Percentiles rank a stretch among this genome's conserved stretches.
Evolutionary conservation across 2,113 vertebrate genomes (phyloP).

Genomic region (Caloenas nicobarica): DNA sequence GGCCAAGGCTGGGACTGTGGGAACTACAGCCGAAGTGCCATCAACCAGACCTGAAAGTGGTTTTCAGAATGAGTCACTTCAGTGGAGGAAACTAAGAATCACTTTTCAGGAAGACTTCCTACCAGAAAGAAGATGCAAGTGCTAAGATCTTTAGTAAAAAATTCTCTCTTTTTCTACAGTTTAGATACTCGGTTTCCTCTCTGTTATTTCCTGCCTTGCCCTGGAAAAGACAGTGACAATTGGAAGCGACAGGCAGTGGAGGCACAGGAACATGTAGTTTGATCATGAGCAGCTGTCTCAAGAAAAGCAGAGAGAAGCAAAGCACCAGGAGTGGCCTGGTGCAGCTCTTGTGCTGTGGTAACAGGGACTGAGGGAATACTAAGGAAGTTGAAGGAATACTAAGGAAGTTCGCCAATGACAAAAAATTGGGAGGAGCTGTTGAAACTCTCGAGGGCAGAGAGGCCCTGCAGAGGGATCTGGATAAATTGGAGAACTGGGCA

Average conservation of each 20-base stretch:
- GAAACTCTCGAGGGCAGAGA: no score
- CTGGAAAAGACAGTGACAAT: not conserved
- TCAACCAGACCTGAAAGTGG: not conserved
- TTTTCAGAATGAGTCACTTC: not conserved
- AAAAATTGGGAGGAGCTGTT: no score
- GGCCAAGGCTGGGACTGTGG: rapidly evolving
- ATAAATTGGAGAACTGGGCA: no score
- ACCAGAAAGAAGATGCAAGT: not conserved
- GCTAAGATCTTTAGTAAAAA: not conserved
- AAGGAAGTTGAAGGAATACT: no score
- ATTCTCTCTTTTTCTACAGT: rapidly evolving
- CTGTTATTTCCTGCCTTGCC: not conserved
- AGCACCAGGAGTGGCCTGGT: not conserved
- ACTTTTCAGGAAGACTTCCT: not conserved
- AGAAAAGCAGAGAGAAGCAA: not conserved
- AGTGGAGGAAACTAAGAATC: not conserved
- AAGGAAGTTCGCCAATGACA: no score
- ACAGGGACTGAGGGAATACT: not conserved
- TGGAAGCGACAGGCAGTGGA: not conserved
- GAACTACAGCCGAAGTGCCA: not conserved
- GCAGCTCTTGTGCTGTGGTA: not conserved
- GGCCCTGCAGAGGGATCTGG: no score
- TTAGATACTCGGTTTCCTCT: not conserved
- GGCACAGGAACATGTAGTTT: not conserved
- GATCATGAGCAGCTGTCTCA: not conserved